Percentiles rank a stretch among this genome's conserved stretches.
phyloP scores from a whole-genome alignment of 1,140 invertebrate species.

The Drosophila oshimai region DNA sequence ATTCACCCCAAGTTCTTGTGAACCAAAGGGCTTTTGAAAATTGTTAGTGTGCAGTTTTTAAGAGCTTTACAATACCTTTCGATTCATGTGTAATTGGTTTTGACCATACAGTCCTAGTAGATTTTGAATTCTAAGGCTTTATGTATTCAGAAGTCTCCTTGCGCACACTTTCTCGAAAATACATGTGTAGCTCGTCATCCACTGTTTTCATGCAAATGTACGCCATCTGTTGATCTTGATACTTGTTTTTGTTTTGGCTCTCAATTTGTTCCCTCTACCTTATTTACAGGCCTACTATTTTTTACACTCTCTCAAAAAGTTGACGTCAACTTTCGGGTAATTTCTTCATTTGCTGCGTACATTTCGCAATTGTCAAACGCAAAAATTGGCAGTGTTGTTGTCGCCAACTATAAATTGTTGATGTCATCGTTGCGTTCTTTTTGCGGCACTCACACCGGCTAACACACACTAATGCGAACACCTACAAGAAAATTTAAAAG shows the following conservation, averaged over 20 bases:
- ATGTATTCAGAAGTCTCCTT: no score
- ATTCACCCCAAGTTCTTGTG: no score
- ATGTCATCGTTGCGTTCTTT: constrained; percentile 67
- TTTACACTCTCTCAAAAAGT: constrained; percentile 13
- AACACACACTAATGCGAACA: not conserved
- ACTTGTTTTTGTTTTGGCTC: constrained; percentile 15
- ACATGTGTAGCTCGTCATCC: constrained; percentile 6
- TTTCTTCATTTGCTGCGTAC: constrained; percentile 65
- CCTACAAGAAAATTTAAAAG: no score
- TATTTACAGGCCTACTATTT: not conserved
- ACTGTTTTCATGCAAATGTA: constrained; percentile 32
- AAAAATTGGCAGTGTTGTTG: constrained; percentile 36
- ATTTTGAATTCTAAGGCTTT: constrained; percentile 1
- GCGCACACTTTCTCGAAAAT: no score
- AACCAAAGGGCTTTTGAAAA: no score
- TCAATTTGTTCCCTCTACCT: not conserved
- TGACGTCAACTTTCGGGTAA: constrained; percentile 56
- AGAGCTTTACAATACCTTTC: no score
- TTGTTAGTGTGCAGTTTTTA: no score
- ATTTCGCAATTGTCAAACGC: constrained; percentile 56
- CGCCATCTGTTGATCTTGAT: constrained; percentile 68
- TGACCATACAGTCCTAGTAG: no score
- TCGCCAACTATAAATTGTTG: constrained; percentile 46
- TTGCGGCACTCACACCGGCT: constrained; percentile 1
- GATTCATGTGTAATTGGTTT: no score